phyloP scores from a whole-genome alignment of 2,113 vertebrate genomes.

The Synchiropus splendidus region DNA sequence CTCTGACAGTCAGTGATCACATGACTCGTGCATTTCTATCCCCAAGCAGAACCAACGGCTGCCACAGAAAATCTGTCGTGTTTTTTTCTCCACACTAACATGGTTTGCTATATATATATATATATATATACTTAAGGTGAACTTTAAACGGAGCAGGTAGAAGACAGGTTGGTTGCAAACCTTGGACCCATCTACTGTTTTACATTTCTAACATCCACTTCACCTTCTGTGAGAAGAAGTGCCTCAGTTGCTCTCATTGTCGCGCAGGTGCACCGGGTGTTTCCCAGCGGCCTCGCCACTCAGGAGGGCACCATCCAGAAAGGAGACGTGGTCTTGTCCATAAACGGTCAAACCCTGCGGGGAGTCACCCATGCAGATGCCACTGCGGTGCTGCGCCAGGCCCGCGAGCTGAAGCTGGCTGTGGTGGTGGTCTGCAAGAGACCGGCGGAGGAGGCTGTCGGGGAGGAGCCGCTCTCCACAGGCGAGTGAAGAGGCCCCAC shows the following conservation, averaged over 20 bases:
- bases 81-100: too few species aligned
- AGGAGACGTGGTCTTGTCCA: conserved; percentile 86
- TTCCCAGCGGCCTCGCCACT: conserved; percentile 77
- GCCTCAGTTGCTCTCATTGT: neutral
- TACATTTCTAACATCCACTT: too few species aligned
- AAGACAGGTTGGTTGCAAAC: too few species aligned
- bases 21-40: too few species aligned
- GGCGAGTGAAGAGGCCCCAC: conserved; percentile 19
- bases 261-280: conserved; percentile 84
- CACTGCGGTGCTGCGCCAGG: conserved; percentile 75
- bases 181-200: too few species aligned
- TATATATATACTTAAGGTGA: too few species aligned
- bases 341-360: conserved; percentile 87
- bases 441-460: conserved; percentile 19
- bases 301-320: conserved; percentile 91
- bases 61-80: too few species aligned
- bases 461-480: conserved; percentile 20
- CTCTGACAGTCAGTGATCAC: conserved; percentile 72
- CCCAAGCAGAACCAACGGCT: too few species aligned
- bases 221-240: too few species aligned
- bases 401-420: conserved; percentile 73
- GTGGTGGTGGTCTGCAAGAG: conserved; percentile 80
- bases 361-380: conserved; percentile 73
- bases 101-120: too few species aligned
- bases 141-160: too few species aligned